These are phyloP conservation scores for Aeoliscus strigatus DNA, from an alignment of 2,797 vertebrate genomes.

Conservation along the genomic window DNA sequence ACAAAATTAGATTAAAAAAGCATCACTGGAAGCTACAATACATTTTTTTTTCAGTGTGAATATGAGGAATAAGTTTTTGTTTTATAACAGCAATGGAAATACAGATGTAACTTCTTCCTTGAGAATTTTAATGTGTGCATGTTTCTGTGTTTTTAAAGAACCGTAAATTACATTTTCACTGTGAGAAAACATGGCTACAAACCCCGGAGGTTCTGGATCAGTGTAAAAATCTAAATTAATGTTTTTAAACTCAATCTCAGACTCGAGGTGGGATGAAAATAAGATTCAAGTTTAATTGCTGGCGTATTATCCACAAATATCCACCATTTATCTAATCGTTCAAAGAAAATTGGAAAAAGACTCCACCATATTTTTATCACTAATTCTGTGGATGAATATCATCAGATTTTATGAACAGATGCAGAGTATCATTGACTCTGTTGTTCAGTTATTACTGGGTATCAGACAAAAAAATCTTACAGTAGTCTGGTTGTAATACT, in stretches of 20 bases:
- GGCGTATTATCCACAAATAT: conserved; percentile 20
- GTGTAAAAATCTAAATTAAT: background rate
- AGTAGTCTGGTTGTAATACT: conserved; percentile 20
- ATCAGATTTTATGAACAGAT: conserved; percentile 42
- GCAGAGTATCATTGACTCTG: conserved; percentile 27
- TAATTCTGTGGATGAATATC: conserved; percentile 35
- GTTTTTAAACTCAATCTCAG: background rate
- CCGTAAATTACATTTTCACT: background rate
- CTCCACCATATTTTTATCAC: conserved; percentile 22
- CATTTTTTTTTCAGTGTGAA: no score
- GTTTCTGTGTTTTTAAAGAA: conserved; percentile 7
- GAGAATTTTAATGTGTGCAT: background rate
- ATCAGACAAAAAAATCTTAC: conserved; percentile 41
- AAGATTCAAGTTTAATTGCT: conserved; percentile 28
- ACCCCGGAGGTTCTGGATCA: background rate
- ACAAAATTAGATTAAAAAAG: no score
- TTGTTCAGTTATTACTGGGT: conserved; percentile 39
- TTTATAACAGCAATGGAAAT: background rate
- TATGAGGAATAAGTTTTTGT: background rate
- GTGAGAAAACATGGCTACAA: background rate
- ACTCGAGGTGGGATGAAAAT: conserved; percentile 3
- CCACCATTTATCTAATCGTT: conserved; percentile 26
- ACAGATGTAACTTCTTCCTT: background rate
- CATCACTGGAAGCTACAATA: no score
- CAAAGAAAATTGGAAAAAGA: conserved; percentile 20